A percentile compares a stretch with the other conserved stretches of the same genome.
These are phyloP conservation scores for Saccostrea cuccullata DNA, from an alignment of 1,140 invertebrate species.

Conservation along the genomic window DNA sequence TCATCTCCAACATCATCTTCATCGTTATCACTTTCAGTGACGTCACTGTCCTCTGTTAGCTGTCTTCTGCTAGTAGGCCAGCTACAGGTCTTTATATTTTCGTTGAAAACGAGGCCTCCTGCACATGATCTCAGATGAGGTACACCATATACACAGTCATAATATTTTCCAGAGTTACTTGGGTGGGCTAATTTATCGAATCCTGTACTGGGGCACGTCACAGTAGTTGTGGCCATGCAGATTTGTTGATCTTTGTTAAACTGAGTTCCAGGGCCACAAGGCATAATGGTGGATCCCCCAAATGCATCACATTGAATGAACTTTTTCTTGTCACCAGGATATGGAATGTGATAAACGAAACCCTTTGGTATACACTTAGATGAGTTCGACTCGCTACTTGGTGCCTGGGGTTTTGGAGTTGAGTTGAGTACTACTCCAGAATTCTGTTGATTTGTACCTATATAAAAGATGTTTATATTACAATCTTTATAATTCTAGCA, in stretches of 20 bases:
- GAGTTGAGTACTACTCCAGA: background rate
- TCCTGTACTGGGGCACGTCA: background rate
- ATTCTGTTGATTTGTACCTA: no score
- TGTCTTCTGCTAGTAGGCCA: background rate
- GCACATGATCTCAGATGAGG: background rate
- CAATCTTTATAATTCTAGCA: no score
- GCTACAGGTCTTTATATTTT: background rate
- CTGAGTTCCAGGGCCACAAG: background rate
- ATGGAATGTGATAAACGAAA: background rate
- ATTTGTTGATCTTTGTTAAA: background rate
- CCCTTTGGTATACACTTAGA: background rate
- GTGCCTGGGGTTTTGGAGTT: background rate
- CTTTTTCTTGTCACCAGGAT: background rate
- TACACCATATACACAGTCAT: background rate
- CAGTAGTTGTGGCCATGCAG: background rate
- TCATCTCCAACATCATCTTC: background rate
- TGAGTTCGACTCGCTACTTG: background rate
- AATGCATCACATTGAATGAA: slow-evolving; percentile 14
- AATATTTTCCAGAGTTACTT: background rate
- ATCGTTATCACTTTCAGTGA: background rate
- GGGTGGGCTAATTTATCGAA: background rate
- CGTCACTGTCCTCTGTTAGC: background rate
- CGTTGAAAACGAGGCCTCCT: background rate
- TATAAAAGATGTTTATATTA: no score
- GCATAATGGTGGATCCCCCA: background rate